phyloP scores from a whole-genome alignment of 2,888 invertebrate genomes.

The Philereme transversata region DNA sequence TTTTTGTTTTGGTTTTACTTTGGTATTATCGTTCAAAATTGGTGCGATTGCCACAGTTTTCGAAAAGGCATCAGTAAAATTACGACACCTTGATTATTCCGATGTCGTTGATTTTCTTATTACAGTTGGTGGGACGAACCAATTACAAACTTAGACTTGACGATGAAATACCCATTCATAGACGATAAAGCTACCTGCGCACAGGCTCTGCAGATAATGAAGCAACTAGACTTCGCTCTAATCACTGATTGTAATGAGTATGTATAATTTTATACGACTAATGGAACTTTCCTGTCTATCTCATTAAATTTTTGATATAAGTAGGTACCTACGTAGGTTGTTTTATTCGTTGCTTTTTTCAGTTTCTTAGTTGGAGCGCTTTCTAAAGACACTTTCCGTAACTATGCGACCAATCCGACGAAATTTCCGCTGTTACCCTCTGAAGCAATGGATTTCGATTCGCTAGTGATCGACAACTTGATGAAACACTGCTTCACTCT shows the following conservation, averaged over 20 bases:
- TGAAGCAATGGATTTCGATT: slow-evolving; percentile 75
- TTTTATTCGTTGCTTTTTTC: slow-evolving; percentile 1
- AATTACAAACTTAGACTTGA: slow-evolving; percentile 45
- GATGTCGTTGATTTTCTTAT: slow-evolving; percentile 16
- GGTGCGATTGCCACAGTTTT: no score
- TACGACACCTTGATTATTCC: no score
- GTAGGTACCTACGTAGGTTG: no score
- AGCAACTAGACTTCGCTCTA: slow-evolving; percentile 41
- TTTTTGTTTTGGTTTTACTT: no score
- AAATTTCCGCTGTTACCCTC: slow-evolving; percentile 66
- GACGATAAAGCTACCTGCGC: slow-evolving; percentile 66
- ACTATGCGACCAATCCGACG: slow-evolving; percentile 80
- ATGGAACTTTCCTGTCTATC: no score
- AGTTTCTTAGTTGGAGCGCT: slow-evolving; percentile 52
- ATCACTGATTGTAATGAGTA: slow-evolving; percentile 63
- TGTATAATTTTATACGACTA: slow-evolving; percentile 30
- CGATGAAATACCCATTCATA: slow-evolving; percentile 54
- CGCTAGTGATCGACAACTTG: slow-evolving; percentile 84
- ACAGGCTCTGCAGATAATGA: slow-evolving; percentile 46
- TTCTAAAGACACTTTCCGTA: slow-evolving; percentile 79
- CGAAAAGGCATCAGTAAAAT: no score
- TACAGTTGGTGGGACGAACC: slow-evolving; percentile 90
- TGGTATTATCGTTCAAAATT: no score
- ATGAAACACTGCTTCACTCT: slow-evolving; percentile 88
- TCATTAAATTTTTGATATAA: no score